Evolutionary conservation across 2,888 invertebrate species (phyloP).

Genomic region (Lasioglossum oenotherae): DNA sequence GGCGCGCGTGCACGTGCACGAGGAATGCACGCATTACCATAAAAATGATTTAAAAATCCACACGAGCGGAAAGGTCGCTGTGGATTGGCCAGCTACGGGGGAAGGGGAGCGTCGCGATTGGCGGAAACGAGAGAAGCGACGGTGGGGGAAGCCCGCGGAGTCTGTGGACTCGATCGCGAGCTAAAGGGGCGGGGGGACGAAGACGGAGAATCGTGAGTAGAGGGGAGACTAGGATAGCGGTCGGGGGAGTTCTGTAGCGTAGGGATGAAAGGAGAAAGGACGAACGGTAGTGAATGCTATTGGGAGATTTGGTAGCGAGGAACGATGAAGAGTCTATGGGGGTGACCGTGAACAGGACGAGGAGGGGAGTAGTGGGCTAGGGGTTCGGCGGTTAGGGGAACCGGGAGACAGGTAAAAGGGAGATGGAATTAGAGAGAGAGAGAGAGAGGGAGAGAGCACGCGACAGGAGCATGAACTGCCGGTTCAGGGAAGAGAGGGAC

Average conservation of each 20-base stretch:
- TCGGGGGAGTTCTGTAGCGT: not conserved
- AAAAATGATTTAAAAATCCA: slow-evolving; percentile 77
- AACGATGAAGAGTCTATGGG: slow-evolving; percentile 39
- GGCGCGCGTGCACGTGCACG: slow-evolving; percentile 51
- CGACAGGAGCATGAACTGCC: not conserved
- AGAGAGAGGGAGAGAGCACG: slow-evolving; percentile 24
- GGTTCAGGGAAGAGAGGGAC: slow-evolving; percentile 30
- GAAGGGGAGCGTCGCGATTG: slow-evolving; percentile 56
- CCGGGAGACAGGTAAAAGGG: slow-evolving; percentile 33
- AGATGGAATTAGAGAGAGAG: not conserved
- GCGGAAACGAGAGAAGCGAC: slow-evolving; percentile 18
- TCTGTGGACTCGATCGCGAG: slow-evolving; percentile 33
- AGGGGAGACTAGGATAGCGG: not conserved
- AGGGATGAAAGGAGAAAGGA: slow-evolving; percentile 30
- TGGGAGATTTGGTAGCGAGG: slow-evolving; percentile 50
- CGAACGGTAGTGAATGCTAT: slow-evolving; percentile 28
- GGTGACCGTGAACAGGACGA: slow-evolving; percentile 28
- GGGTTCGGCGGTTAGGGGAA: slow-evolving; percentile 27
- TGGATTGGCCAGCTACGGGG: slow-evolving; percentile 61
- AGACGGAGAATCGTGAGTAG: not conserved
- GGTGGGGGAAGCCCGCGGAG: slow-evolving; percentile 37
- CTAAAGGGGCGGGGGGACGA: not conserved
- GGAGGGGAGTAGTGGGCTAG: slow-evolving; percentile 24
- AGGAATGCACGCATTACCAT: slow-evolving; percentile 72
- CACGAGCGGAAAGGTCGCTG: slow-evolving; percentile 21